Percentiles rank a stretch among this genome's conserved stretches.
phyloP scores from a whole-genome alignment of 1,140 invertebrate species.

The Panagrolaimus sp. region DNA sequence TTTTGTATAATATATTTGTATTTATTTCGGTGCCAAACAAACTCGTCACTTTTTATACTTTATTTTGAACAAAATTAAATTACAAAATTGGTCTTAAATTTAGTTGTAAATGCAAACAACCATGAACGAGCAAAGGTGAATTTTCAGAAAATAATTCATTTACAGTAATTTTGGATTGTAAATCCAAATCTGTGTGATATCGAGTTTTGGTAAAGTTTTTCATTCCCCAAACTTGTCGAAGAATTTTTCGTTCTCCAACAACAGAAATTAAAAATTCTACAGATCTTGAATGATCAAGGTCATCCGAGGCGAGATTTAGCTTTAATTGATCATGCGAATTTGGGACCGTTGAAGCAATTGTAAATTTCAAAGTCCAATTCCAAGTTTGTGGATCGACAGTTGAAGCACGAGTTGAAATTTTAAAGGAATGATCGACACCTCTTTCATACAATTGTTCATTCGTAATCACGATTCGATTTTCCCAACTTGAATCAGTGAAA shows the following conservation, averaged over 20 bases:
- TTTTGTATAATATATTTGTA: no score
- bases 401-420: conserved; percentile 60
- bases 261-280: conserved; percentile 62
- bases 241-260: conserved; percentile 59
- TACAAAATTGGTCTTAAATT: neutral
- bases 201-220: conserved; percentile 62
- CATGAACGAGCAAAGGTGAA: conserved; percentile 12
- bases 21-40: no score
- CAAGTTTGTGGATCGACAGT: conserved; percentile 60
- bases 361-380: conserved; percentile 62
- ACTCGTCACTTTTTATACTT: no score
- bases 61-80: no score
- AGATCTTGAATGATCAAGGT: conserved; percentile 60
- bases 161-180: neutral
- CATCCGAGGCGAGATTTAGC: conserved; percentile 59
- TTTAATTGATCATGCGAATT: conserved; percentile 42
- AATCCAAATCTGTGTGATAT: conserved; percentile 30
- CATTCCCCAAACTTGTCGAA: conserved; percentile 60
- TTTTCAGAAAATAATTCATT: conserved; percentile 1
- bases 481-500: conserved; percentile 62
- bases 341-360: conserved; percentile 42
- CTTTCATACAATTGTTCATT: conserved; percentile 27
- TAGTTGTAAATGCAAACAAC: conserved; percentile 12
- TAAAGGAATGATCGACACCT: conserved; percentile 31
- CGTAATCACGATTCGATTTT: conserved; percentile 60